Percentiles rank a stretch among this genome's conserved stretches.
Conservation (phyloP, 2,888 invertebrate genomes). For the Dysmachus trigonus region DNA sequence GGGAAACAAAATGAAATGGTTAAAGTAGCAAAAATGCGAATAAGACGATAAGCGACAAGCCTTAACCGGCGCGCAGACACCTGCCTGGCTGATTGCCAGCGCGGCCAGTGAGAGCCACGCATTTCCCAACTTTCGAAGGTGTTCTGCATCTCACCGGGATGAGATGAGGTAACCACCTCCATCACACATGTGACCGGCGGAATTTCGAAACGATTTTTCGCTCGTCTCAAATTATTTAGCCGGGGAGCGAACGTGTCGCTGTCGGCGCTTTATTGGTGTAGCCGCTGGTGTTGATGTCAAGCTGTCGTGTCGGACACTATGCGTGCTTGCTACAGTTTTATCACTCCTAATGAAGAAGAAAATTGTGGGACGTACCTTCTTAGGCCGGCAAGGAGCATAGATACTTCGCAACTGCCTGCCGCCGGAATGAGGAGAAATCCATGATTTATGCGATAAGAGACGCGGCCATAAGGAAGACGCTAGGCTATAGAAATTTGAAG, state of each 20-base stretch:
- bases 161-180: conserved; percentile 26
- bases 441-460: conserved; percentile 4
- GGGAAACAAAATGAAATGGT: neutral
- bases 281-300: conserved; percentile 20
- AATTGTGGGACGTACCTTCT: conserved; percentile 29
- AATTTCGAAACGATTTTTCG: conserved; percentile 3
- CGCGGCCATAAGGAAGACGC: neutral
- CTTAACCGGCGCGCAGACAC: conserved; percentile 31
- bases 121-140: conserved; percentile 35
- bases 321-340: conserved; percentile 41
- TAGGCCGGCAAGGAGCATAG: neutral
- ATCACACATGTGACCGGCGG: conserved; percentile 7
- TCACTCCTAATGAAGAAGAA: conserved; percentile 40
- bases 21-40: conserved; percentile 22
- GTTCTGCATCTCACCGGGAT: conserved; percentile 21
- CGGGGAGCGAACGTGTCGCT: neutral
- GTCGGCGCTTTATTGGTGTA: conserved; percentile 41
- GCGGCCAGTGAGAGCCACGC: conserved; percentile 25
- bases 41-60: conserved; percentile 27
- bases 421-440: neutral
- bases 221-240: conserved; percentile 25
- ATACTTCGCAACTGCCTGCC: neutral
- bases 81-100: conserved; percentile 21
- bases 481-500: neutral
- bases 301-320: conserved; percentile 38